A percentile compares a stretch with the other conserved stretches of the same genome.
These are phyloP conservation scores for Bufo gargarizans DNA, from an alignment of 2,113 vertebrate genomes.

Conservation along the genomic window DNA sequence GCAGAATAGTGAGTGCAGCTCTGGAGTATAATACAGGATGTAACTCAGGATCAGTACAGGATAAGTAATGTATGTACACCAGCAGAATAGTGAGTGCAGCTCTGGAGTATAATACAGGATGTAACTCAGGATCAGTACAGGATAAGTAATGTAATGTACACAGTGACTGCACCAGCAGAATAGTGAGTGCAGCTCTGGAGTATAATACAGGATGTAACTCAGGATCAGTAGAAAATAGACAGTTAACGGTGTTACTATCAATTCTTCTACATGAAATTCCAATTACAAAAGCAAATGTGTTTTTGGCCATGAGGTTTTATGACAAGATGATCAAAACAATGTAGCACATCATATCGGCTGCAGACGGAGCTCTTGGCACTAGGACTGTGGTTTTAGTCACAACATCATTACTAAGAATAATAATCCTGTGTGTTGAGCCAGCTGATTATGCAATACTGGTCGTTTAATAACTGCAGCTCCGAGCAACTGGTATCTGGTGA, in stretches of 20 bases:
- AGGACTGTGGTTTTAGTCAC: conserved; percentile 15
- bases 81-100: too few species aligned
- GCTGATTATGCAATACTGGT: conserved; percentile 30
- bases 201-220: background rate
- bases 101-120: too few species aligned
- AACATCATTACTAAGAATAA: conserved; percentile 2
- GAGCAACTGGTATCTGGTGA: conserved; percentile 61
- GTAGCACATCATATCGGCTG: background rate
- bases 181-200: too few species aligned
- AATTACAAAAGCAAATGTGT: background rate
- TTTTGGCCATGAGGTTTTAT: background rate
- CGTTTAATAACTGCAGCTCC: background rate
- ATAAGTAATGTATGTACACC: too few species aligned
- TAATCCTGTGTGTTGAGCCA: background rate
- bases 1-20: too few species aligned
- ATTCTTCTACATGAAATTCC: background rate
- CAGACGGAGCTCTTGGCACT: conserved; percentile 2
- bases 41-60: too few species aligned
- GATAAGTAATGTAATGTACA: too few species aligned
- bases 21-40: too few species aligned
- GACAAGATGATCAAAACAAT: background rate
- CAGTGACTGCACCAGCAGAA: too few species aligned
- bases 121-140: too few species aligned
- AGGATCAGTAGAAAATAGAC: background rate
- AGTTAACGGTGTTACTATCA: background rate